phyloP scores from a whole-genome alignment of 2,113 vertebrate species.

The Trichomycterus rosablanca region DNA sequence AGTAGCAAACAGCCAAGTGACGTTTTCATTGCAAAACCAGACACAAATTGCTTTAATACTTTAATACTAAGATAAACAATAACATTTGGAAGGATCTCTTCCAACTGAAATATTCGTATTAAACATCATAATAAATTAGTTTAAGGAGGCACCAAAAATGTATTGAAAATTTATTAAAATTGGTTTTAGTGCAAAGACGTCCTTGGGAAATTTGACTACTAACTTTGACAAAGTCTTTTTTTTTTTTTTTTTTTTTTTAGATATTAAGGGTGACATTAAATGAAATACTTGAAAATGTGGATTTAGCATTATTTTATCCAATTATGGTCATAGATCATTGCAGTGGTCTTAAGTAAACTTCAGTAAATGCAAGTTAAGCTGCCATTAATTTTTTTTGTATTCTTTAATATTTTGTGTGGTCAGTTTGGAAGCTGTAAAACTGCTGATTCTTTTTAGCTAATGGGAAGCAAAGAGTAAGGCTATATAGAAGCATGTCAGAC shows the following conservation, averaged over 20 bases:
- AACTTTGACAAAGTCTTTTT: conserved; percentile 94
- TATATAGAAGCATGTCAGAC: too few relatives aligned
- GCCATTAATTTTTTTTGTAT: conserved; percentile 64
- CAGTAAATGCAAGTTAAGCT: too few relatives aligned
- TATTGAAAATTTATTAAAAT: conserved; percentile 60
- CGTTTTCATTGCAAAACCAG: conserved; percentile 73
- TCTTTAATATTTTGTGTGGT: too few relatives aligned
- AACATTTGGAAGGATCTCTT: conserved; percentile 72
- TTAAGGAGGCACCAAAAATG: conserved; percentile 75
- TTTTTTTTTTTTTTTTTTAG: conserved; percentile 56
- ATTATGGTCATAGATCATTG: too few relatives aligned
- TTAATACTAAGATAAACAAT: conserved; percentile 52
- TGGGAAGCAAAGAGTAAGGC: too few relatives aligned
- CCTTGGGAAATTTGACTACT: conserved; percentile 99
- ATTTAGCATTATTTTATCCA: too few relatives aligned
- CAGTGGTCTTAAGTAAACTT: too few relatives aligned
- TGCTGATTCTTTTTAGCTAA: too few relatives aligned
- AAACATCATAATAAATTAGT: conserved; percentile 77
- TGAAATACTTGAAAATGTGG: too few relatives aligned
- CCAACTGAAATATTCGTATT: conserved; percentile 38
- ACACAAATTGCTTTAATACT: conserved; percentile 64
- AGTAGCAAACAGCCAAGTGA: conserved; percentile 99
- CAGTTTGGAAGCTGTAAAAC: too few relatives aligned
- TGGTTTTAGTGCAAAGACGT: conserved; percentile 90
- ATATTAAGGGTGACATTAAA: too few relatives aligned